Percentiles rank a stretch among this genome's conserved stretches.
phyloP scores from a whole-genome alignment of 1,140 invertebrate genomes.

The Phthorimaea operculella region DNA sequence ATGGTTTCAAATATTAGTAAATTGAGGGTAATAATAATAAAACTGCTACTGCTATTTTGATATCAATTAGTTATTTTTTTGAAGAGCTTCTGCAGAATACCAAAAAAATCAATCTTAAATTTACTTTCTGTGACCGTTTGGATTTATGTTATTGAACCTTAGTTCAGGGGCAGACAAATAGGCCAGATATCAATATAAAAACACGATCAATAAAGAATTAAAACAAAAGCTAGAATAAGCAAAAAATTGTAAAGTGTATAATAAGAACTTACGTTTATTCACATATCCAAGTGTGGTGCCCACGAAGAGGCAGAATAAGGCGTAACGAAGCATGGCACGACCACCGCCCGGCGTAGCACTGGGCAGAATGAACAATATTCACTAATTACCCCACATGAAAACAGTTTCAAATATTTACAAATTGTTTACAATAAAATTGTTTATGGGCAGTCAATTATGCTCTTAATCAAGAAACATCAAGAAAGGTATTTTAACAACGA shows the following conservation, averaged over 20 bases:
- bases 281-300: slow-evolving; percentile 25
- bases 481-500: not conserved
- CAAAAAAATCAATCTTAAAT: no score
- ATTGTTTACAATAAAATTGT: not conserved
- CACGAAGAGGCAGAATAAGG: slow-evolving; percentile 28
- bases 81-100: no score
- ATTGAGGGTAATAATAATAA: no score
- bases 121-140: no score
- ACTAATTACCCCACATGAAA: not conserved
- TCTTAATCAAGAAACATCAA: not conserved
- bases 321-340: slow-evolving; percentile 20
- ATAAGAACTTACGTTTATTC: slow-evolving; percentile 33
- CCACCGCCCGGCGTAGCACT: slow-evolving; percentile 12
- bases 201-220: no score
- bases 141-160: no score
- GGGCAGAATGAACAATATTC: slow-evolving; percentile 10
- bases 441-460: not conserved
- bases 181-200: no score
- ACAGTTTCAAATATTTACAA: not conserved
- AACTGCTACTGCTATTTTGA: no score
- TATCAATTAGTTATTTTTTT: no score
- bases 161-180: no score
- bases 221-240: no score
- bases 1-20: no score
- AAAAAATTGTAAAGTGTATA: not conserved